These are phyloP conservation scores for Amphiprion percula DNA, from an alignment of 2,113 vertebrate genomes.

Conservation along the genomic window DNA sequence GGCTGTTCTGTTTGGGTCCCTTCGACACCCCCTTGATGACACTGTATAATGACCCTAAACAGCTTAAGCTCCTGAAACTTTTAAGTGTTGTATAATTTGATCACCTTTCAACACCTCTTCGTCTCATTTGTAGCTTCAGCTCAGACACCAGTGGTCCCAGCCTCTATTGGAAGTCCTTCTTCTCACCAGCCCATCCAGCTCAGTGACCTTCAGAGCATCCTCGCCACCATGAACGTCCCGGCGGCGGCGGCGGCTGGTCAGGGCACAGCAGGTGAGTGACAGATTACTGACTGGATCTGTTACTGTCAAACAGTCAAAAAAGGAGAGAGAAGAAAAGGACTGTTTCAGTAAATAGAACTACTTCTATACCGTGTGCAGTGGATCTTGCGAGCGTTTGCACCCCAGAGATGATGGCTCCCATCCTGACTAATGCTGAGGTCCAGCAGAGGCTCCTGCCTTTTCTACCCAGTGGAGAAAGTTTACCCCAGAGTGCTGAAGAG, in stretches of 20 bases:
- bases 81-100: too few species aligned
- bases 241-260: conserved; percentile 82
- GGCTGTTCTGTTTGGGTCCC: too few species aligned
- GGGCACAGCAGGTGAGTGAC: conserved; percentile 84
- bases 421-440: conserved; percentile 94
- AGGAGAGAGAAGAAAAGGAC: not conserved
- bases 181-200: conserved; percentile 95
- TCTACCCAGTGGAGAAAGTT: conserved; percentile 94
- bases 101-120: too few species aligned
- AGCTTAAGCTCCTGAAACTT: too few species aligned
- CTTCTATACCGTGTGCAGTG: conserved; percentile 78
- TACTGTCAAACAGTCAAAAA: too few species aligned
- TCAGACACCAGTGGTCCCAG: conserved; percentile 57
- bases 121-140: conserved; percentile 71
- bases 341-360: not conserved
- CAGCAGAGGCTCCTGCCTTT: conserved; percentile 95
- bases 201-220: conserved; percentile 98
- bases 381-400: conserved; percentile 95
- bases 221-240: conserved; percentile 97
- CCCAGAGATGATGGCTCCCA: conserved; percentile 98
- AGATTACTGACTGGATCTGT: not conserved
- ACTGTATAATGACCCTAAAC: too few species aligned
- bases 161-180: conserved; percentile 75
- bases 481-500: conserved; percentile 93
- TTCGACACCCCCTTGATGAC: too few species aligned